Percentiles rank a stretch among this genome's conserved stretches.
Conservation (phyloP, 2,113 vertebrate species). For the Riparia riparia region DNA sequence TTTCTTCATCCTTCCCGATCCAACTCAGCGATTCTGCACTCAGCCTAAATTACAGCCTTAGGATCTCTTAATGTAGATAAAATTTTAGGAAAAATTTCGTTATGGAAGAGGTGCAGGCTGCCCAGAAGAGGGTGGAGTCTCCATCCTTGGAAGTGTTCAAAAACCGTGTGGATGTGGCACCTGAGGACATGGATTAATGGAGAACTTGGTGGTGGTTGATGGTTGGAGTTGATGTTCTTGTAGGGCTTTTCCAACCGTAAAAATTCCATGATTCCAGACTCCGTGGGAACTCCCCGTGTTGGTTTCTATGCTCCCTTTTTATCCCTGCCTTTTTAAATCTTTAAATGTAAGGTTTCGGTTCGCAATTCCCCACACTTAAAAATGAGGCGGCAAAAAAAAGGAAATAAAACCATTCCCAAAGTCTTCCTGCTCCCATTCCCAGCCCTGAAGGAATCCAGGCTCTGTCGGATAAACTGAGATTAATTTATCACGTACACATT, state of each 20-base stretch:
- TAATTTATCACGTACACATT: background rate
- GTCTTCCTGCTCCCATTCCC: background rate
- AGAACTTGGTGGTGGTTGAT: background rate
- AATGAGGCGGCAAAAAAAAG: background rate
- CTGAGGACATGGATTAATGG: background rate
- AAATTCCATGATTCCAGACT: background rate
- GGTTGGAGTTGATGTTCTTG: background rate
- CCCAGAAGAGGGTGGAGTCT: background rate
- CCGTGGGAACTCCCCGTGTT: fast-evolving
- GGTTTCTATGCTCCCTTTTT: background rate
- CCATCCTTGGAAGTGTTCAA: background rate
- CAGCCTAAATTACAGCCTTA: background rate
- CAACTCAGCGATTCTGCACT: fast-evolving
- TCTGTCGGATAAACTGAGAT: background rate
- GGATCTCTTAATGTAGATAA: background rate
- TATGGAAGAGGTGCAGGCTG: background rate
- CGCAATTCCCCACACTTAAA: background rate
- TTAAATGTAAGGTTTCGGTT: background rate
- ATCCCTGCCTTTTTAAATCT: background rate
- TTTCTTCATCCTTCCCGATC: background rate
- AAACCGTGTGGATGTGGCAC: fast-evolving
- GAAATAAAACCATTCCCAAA: background rate
- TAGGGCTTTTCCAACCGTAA: background rate
- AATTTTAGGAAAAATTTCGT: background rate
- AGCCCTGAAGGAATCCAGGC: fast-evolving